Conservation (phyloP, 2,113 vertebrate species). For the Syrmaticus mikado region DNA sequence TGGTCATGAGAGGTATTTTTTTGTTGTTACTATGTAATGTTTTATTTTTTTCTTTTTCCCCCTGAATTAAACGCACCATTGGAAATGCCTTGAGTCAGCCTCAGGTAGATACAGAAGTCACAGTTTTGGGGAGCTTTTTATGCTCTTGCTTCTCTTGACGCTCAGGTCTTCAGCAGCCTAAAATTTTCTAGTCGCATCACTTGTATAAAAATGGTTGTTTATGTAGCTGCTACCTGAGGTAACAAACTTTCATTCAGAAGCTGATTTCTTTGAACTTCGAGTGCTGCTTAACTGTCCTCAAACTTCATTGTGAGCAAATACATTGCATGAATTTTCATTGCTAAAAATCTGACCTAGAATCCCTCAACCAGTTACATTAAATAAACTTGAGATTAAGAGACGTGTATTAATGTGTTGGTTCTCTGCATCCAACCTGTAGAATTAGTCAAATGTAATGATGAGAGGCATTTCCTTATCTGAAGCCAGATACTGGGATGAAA, state of each 20-base stretch:
- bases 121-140: neutral
- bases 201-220: neutral
- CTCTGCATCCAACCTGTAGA: neutral
- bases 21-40: too few species aligned
- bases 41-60: neutral
- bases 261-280: neutral
- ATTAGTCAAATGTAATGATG: neutral
- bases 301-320: neutral
- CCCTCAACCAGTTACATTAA: neutral
- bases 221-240: neutral
- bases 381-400: neutral
- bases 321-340: neutral
- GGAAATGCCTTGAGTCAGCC: neutral
- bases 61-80: neutral
- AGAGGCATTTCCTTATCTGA: neutral
- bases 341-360: neutral
- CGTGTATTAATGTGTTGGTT: neutral
- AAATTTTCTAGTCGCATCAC: neutral
- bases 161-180: neutral
- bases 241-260: neutral
- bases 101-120: neutral
- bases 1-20: neutral
- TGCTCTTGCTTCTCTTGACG: neutral
- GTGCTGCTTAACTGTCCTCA: neutral
- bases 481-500: neutral